Evolutionary conservation across 2,113 vertebrate species (phyloP).

Genomic region (Scolopax mira): DNA sequence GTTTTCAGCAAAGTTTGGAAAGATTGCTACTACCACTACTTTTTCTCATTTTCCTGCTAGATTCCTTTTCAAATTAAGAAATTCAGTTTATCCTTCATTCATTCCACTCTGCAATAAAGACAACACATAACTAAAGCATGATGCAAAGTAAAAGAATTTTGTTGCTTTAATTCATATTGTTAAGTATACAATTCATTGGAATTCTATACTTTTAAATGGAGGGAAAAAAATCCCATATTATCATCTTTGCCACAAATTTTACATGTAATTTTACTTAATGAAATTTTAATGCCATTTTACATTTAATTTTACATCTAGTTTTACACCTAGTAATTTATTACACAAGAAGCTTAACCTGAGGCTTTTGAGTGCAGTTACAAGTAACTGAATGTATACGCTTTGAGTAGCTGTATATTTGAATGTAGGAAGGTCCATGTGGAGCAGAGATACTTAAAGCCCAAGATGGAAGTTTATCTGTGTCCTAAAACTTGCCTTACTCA

Average conservation of each 20-base stretch:
- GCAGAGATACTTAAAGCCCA: background rate
- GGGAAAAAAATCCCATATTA: accelerated
- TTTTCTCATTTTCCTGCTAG: background rate
- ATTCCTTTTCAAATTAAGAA: background rate
- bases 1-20: background rate
- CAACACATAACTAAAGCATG: background rate
- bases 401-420: background rate
- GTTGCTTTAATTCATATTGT: background rate
- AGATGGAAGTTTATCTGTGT: background rate
- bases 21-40: background rate
- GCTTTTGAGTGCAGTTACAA: background rate
- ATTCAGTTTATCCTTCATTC: background rate
- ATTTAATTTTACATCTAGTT: background rate
- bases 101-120: background rate
- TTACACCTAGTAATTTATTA: background rate
- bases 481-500: background rate
- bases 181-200: background rate
- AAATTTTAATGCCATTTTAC: background rate
- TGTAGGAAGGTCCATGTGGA: background rate
- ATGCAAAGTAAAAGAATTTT: background rate
- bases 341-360: background rate
- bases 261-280: background rate
- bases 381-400: background rate
- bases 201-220: background rate
- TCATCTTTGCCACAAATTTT: background rate